These are phyloP conservation scores for Procambarus virginalis DNA, from an alignment of 1,140 invertebrate species.

Conservation along the genomic window DNA sequence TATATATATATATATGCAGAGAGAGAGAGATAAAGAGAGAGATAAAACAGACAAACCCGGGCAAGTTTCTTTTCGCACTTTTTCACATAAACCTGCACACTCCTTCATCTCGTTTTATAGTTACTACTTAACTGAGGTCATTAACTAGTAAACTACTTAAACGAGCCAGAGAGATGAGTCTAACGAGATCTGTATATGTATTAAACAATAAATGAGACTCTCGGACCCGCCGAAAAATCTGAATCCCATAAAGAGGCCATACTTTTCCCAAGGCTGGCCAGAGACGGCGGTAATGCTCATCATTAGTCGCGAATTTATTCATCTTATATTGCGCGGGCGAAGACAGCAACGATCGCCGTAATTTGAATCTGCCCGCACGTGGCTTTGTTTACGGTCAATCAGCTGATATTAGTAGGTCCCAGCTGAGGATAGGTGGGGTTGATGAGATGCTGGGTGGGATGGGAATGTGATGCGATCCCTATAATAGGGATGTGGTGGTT, in stretches of 20 bases:
- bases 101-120: no score
- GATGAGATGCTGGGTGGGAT: no score
- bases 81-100: no score
- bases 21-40: no score
- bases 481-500: neutral
- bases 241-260: slow-evolving; percentile 9
- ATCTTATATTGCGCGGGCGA: slow-evolving; percentile 30
- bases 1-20: no score
- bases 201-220: neutral
- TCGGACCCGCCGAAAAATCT: neutral
- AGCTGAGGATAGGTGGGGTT: neutral
- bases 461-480: neutral
- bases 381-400: slow-evolving; percentile 29
- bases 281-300: slow-evolving; percentile 36
- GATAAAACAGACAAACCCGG: no score
- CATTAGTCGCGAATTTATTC: slow-evolving; percentile 44
- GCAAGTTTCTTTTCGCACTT: no score
- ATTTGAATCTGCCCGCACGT: slow-evolving; percentile 16
- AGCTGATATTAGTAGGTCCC: slow-evolving; percentile 12
- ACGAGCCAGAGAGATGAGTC: neutral
- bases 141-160: neutral
- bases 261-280: slow-evolving; percentile 30
- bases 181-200: neutral
- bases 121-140: neutral
- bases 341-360: slow-evolving; percentile 15